phyloP scores from a whole-genome alignment of 1,140 invertebrate genomes.

The Argopecten irradians region DNA sequence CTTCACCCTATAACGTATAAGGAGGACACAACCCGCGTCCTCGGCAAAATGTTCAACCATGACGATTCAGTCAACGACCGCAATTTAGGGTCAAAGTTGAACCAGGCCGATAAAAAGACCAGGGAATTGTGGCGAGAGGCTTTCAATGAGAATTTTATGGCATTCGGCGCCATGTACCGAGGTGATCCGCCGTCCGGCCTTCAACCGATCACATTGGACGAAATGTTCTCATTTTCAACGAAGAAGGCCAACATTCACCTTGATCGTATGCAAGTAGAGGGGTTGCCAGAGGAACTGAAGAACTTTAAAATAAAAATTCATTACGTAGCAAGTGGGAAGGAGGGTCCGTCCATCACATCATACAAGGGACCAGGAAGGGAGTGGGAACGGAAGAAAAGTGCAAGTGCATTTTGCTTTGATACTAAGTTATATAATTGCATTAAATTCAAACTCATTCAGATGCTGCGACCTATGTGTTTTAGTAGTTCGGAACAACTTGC shows the following conservation, averaged over 20 bases:
- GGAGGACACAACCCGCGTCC: slow-evolving; percentile 74
- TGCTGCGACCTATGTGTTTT: slow-evolving; percentile 48
- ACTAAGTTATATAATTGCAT: slow-evolving; percentile 61
- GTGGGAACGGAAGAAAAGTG: slow-evolving; percentile 60
- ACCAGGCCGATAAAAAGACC: slow-evolving; percentile 62
- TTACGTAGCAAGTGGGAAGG: slow-evolving; percentile 60
- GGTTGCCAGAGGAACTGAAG: slow-evolving; percentile 57
- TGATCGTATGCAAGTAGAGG: slow-evolving; percentile 62
- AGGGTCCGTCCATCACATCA: slow-evolving; percentile 55
- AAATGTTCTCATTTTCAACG: slow-evolving; percentile 58
- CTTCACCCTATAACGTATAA: slow-evolving; percentile 76
- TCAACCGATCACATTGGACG: slow-evolving; percentile 49
- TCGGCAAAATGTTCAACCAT: slow-evolving; percentile 76
- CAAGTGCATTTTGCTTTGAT: slow-evolving; percentile 57
- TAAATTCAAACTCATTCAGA: slow-evolving; percentile 54
- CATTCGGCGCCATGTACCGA: slow-evolving; percentile 73
- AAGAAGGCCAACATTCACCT: slow-evolving; percentile 63
- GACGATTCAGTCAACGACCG: slow-evolving; percentile 78
- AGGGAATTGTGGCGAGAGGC: slow-evolving; percentile 66
- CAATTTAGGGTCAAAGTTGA: slow-evolving; percentile 73
- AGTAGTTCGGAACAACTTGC: slow-evolving; percentile 51
- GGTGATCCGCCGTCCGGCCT: slow-evolving; percentile 71
- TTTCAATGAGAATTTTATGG: slow-evolving; percentile 67
- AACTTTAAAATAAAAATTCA: slow-evolving; percentile 64
- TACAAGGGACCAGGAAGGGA: slow-evolving; percentile 57